Conservation (phyloP, 2,888 invertebrate species). For the Dryadula phaetusa region DNA sequence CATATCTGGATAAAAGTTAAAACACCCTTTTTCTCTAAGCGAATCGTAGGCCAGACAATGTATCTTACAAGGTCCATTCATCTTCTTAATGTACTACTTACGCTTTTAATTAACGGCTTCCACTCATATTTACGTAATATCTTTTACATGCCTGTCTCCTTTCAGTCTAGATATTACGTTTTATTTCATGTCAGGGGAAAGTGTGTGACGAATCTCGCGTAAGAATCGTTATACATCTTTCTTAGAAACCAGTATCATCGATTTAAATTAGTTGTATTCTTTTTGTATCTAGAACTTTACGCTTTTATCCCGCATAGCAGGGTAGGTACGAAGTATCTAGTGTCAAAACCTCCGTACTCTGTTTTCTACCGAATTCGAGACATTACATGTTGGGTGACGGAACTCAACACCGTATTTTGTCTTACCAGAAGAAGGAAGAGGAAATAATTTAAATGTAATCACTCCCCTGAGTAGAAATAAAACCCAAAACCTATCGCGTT, state of each 20-base stretch:
- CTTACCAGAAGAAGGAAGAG: no score
- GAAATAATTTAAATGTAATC: no score
- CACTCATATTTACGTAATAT: slow-evolving; percentile 11
- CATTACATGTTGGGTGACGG: no score
- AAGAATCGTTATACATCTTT: not conserved
- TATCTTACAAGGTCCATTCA: slow-evolving; percentile 14
- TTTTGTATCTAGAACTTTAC: no score
- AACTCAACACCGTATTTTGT: no score
- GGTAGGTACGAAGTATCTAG: no score
- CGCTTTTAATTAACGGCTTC: slow-evolving; percentile 6
- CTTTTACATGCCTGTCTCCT: not conserved
- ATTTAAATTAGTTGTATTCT: not conserved
- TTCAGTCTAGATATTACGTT: slow-evolving; percentile 10
- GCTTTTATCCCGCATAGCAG: no score
- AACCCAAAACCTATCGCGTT: no score
- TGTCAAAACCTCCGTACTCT: no score
- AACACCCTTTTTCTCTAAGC: not conserved
- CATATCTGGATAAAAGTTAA: slow-evolving; percentile 16
- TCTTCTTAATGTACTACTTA: slow-evolving; percentile 11
- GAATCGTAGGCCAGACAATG: slow-evolving; percentile 10
- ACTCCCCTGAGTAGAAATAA: no score
- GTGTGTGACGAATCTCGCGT: not conserved
- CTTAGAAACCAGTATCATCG: not conserved
- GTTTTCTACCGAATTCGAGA: no score
- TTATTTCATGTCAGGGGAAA: not conserved